phyloP scores from a whole-genome alignment of 2,113 vertebrate genomes.

The Myrmecobius fasciatus region DNA sequence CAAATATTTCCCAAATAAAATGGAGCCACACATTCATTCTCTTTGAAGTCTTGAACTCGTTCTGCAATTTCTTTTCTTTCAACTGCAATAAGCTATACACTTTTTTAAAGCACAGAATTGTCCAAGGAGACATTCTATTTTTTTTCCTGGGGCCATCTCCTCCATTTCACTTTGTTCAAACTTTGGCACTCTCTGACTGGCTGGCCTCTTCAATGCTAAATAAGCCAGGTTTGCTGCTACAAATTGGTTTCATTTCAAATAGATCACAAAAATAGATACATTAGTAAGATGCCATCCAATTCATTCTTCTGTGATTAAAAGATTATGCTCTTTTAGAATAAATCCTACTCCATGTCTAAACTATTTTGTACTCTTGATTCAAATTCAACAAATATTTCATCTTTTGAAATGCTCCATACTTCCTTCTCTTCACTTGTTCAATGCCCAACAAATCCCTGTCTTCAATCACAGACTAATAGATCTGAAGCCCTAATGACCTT shows the following conservation, averaged over 20 bases:
- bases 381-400: neutral
- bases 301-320: neutral
- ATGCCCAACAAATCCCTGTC: neutral
- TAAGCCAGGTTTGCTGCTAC: constrained; percentile 1
- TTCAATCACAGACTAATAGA: neutral
- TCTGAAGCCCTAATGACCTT: neutral
- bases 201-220: constrained; percentile 41
- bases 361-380: neutral
- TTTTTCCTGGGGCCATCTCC: constrained; percentile 1
- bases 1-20: constrained; percentile 38
- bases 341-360: neutral
- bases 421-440: neutral
- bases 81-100: neutral
- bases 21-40: neutral
- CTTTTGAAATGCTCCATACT: neutral
- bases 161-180: constrained; percentile 18
- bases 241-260: constrained; percentile 4
- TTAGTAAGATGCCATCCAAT: neutral
- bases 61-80: constrained; percentile 7
- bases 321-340: neutral
- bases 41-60: neutral
- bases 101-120: constrained; percentile 13
- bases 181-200: neutral
- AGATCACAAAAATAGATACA: neutral
- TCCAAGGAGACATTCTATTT: constrained; percentile 21